A percentile compares a stretch with the other conserved stretches of the same genome.
Conservation (phyloP, 2,797 vertebrate species). For the Danio aesculapii region DNA sequence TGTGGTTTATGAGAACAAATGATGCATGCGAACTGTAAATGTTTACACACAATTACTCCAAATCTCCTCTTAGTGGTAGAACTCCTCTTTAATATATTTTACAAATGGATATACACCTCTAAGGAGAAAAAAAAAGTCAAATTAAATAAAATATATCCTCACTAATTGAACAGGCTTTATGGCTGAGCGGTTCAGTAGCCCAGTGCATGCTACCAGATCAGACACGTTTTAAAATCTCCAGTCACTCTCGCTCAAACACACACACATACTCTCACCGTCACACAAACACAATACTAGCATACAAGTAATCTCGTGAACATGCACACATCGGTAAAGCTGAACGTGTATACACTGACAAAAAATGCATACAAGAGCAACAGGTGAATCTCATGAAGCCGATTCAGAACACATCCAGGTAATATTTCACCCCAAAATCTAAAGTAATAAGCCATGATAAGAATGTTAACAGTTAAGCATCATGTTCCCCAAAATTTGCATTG, state of each 20-base stretch:
- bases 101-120: slow-evolving; percentile 61
- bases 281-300: slow-evolving; percentile 33
- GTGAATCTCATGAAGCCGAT: slow-evolving; percentile 28
- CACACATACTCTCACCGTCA: neutral
- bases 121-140: slow-evolving; percentile 23
- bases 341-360: slow-evolving; percentile 23
- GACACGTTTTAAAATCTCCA: slow-evolving; percentile 19
- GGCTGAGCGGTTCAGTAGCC: slow-evolving; percentile 53
- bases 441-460: neutral
- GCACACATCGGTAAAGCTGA: slow-evolving; percentile 50
- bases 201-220: slow-evolving; percentile 60
- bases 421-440: neutral
- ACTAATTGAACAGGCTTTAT: slow-evolving; percentile 48
- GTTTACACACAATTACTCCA: neutral
- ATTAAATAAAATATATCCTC: slow-evolving; percentile 50
- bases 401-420: neutral
- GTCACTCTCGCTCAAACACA: slow-evolving; percentile 6
- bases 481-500: neutral
- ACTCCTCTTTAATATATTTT: slow-evolving; percentile 61
- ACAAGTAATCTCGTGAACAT: slow-evolving; percentile 15
- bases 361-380: slow-evolving; percentile 40
- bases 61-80: slow-evolving; percentile 38
- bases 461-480: neutral
- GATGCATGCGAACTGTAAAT: neutral
- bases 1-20: neutral